phyloP scores from a whole-genome alignment of 2,113 vertebrate genomes.

The Ranitomeya variabilis region DNA sequence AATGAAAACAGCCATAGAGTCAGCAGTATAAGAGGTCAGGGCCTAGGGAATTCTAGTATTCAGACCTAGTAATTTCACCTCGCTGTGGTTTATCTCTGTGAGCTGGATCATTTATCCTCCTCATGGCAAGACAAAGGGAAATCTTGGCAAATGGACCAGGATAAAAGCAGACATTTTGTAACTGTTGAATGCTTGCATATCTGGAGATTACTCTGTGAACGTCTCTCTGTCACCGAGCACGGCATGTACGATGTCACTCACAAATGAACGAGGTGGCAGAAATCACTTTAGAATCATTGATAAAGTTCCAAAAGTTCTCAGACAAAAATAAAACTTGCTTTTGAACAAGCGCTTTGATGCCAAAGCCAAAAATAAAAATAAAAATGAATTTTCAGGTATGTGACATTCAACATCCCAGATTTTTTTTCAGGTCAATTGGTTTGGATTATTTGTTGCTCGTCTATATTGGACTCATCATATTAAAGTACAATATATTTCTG shows the following conservation, averaged over 20 bases:
- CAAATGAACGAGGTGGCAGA: slow-evolving; percentile 67
- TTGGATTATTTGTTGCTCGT: not conserved
- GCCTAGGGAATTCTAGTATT: slow-evolving; percentile 62
- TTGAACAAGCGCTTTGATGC: too few relatives aligned
- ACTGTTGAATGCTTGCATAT: slow-evolving; percentile 67
- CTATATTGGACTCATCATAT: not conserved
- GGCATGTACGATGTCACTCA: slow-evolving; percentile 65
- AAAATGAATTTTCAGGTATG: not conserved
- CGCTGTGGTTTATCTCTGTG: slow-evolving; percentile 69
- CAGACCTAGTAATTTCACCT: slow-evolving; percentile 68
- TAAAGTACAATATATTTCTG: not conserved
- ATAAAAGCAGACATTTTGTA: slow-evolving; percentile 69
- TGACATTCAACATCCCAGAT: not conserved
- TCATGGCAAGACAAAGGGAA: slow-evolving; percentile 66
- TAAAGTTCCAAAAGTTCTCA: not conserved
- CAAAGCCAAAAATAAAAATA: not conserved
- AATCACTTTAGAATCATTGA: slow-evolving; percentile 66
- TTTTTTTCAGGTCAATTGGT: not conserved
- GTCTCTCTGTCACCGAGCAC: slow-evolving; percentile 66
- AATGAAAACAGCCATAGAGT: slow-evolving; percentile 61
- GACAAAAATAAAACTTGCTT: not conserved
- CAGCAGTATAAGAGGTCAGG: slow-evolving; percentile 61
- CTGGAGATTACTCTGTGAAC: slow-evolving; percentile 67
- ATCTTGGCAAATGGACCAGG: slow-evolving; percentile 70
- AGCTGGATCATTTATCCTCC: slow-evolving; percentile 71